Conservation (phyloP, 2,797 vertebrate genomes). For the Microctenopoma steveboyesi region DNA sequence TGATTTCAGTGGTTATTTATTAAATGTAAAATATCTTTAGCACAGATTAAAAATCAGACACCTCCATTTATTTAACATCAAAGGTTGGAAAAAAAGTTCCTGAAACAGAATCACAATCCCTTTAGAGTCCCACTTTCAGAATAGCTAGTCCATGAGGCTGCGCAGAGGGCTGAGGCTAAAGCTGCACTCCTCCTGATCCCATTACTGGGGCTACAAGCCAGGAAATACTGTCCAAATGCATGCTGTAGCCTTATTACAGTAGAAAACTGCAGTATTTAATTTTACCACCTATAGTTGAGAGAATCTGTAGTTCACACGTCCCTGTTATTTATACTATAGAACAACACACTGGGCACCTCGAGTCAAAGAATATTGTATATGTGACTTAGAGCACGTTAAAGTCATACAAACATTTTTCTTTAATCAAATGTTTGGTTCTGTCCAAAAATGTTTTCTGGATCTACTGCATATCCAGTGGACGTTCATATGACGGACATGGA, state of each 20-base stretch:
- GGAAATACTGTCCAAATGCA: slow-evolving; percentile 41
- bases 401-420: neutral
- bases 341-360: slow-evolving; percentile 13
- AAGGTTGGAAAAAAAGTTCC: slow-evolving; percentile 83
- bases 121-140: slow-evolving; percentile 75
- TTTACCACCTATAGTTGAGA: slow-evolving; percentile 28
- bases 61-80: slow-evolving; percentile 86
- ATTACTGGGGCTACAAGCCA: slow-evolving; percentile 41
- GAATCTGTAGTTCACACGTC: slow-evolving; percentile 22
- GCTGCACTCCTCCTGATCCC: slow-evolving; percentile 60
- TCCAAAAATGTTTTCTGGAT: slow-evolving; percentile 16
- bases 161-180: slow-evolving; percentile 85
- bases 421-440: slow-evolving; percentile 9
- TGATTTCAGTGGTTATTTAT: slow-evolving; percentile 89
- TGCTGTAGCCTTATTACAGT: slow-evolving; percentile 29
- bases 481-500: slow-evolving; percentile 38
- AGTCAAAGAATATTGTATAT: slow-evolving; percentile 8
- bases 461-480: slow-evolving; percentile 31
- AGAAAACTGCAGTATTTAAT: slow-evolving; percentile 17
- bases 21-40: slow-evolving; percentile 92
- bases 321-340: slow-evolving; percentile 14
- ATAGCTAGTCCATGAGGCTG: slow-evolving; percentile 66
- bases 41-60: slow-evolving; percentile 90
- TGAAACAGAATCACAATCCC: slow-evolving; percentile 81
- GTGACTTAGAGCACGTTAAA: slow-evolving; percentile 27